These are phyloP conservation scores for Sebastiscus albofasciatus DNA, from an alignment of 2,797 vertebrate species.

Conservation along the genomic window DNA sequence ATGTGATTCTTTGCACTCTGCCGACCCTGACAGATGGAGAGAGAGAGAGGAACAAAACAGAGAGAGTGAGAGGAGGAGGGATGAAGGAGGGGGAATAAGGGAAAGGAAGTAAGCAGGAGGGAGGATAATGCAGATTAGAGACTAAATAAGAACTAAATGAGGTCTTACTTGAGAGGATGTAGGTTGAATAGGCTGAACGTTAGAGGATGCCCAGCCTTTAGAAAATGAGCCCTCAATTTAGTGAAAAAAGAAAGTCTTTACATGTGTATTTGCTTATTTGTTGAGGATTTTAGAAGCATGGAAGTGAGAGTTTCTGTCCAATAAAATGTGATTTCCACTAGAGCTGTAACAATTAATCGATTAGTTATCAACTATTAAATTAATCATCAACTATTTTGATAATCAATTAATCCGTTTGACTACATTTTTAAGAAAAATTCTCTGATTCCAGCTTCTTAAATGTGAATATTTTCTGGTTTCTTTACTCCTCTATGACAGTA, in stretches of 20 bases:
- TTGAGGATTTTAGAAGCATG: background rate
- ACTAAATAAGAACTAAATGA: conserved; percentile 33
- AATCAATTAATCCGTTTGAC: too few relatives aligned
- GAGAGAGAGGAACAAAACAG: background rate
- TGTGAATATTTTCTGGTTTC: too few relatives aligned
- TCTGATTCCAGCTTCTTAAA: too few relatives aligned
- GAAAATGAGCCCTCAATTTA: background rate
- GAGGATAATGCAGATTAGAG: conserved; percentile 28
- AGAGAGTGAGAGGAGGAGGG: background rate
- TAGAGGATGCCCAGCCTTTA: background rate
- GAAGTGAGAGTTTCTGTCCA: background rate
- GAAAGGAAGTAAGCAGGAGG: background rate
- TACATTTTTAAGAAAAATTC: too few relatives aligned
- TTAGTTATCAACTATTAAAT: too few relatives aligned
- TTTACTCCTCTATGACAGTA: too few relatives aligned
- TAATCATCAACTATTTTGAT: too few relatives aligned
- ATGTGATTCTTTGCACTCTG: conserved; percentile 71
- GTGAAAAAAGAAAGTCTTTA: background rate
- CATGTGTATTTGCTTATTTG: background rate
- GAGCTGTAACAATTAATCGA: too few relatives aligned
- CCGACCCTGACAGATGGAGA: conserved; percentile 65
- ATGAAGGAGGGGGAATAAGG: background rate
- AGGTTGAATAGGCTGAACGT: background rate
- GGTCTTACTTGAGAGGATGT: conserved; percentile 24
- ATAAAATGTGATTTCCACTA: background rate